A percentile compares a stretch with the other conserved stretches of the same genome.
Conservation (phyloP, 2,888 invertebrate species). For the Tetranychus piercei region DNA sequence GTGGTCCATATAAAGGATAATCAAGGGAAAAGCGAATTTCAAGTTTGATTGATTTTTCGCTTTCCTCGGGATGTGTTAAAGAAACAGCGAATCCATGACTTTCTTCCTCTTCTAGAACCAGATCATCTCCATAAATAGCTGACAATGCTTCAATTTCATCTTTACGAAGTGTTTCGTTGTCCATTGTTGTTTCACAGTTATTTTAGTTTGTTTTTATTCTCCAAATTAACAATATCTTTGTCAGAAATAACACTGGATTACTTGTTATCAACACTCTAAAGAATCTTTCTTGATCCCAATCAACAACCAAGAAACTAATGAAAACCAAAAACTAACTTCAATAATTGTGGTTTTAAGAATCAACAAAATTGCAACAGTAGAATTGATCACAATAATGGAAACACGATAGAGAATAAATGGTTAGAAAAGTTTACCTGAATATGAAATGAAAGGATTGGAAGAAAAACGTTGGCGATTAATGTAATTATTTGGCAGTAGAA, state of each 20-base stretch:
- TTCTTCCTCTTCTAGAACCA: slow-evolving; percentile 41
- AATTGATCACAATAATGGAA: too few species aligned
- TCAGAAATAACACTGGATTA: too few species aligned
- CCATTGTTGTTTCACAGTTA: not conserved
- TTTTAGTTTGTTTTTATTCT: not conserved
- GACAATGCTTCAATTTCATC: slow-evolving; percentile 50
- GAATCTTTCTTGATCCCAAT: too few species aligned
- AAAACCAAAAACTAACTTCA: too few species aligned
- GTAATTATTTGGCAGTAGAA: not conserved
- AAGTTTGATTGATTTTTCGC: slow-evolving; percentile 35
- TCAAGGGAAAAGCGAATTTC: slow-evolving; percentile 45
- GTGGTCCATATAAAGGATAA: slow-evolving; percentile 48
- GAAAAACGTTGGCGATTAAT: not conserved
- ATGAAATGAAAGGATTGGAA: not conserved
- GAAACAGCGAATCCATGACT: slow-evolving; percentile 44
- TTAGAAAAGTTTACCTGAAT: too few species aligned
- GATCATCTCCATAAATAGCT: slow-evolving; percentile 53
- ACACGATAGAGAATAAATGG: too few species aligned
- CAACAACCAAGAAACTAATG: too few species aligned
- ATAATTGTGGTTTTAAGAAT: too few species aligned
- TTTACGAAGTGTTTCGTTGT: slow-evolving; percentile 13
- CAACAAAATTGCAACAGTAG: too few species aligned
- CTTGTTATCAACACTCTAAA: too few species aligned
- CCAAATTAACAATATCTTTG: too few species aligned
- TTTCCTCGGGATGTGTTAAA: slow-evolving; percentile 9